Evolutionary conservation across 2,888 invertebrate genomes (phyloP).

Genomic region (Lasioglossum calceatum): DNA sequence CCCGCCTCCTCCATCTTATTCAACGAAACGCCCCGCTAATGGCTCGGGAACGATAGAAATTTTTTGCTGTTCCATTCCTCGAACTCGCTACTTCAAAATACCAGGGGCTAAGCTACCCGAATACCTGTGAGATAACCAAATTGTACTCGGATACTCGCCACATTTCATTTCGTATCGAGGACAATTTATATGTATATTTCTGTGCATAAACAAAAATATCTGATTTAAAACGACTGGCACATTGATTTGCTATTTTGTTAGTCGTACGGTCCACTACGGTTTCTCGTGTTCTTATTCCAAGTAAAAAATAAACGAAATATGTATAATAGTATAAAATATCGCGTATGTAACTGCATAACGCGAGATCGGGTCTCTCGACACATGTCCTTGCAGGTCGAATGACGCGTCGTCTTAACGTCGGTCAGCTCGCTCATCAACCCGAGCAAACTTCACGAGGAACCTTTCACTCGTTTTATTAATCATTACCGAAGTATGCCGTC

Average conservation of each 20-base stretch:
- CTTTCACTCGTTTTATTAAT: constrained; percentile 73
- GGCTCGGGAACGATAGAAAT: not conserved
- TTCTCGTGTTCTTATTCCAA: not conserved
- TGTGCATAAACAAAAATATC: too few relatives aligned
- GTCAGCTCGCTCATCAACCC: constrained; percentile 51
- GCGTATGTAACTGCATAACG: constrained; percentile 15
- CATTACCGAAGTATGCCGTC: constrained; percentile 50
- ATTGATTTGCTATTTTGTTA: too few relatives aligned
- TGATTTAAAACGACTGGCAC: too few relatives aligned
- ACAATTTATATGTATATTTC: not conserved
- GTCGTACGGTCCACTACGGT: not conserved
- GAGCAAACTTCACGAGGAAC: constrained; percentile 32
- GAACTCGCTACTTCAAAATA: not conserved
- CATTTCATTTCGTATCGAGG: not conserved
- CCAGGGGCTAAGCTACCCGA: not conserved
- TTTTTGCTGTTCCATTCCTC: not conserved
- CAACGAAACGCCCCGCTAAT: not conserved
- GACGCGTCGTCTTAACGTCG: constrained; percentile 48
- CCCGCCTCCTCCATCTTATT: constrained; percentile 1
- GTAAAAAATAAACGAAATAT: not conserved
- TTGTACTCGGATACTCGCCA: not conserved
- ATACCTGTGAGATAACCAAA: not conserved
- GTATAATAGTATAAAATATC: not conserved
- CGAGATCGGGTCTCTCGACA: constrained; percentile 30
- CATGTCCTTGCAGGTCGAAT: constrained; percentile 58